A percentile compares a stretch with the other conserved stretches of the same genome.
These are phyloP conservation scores for Pogonomyrmex californicus DNA, from an alignment of 1,140 invertebrate genomes.

Conservation along the genomic window DNA sequence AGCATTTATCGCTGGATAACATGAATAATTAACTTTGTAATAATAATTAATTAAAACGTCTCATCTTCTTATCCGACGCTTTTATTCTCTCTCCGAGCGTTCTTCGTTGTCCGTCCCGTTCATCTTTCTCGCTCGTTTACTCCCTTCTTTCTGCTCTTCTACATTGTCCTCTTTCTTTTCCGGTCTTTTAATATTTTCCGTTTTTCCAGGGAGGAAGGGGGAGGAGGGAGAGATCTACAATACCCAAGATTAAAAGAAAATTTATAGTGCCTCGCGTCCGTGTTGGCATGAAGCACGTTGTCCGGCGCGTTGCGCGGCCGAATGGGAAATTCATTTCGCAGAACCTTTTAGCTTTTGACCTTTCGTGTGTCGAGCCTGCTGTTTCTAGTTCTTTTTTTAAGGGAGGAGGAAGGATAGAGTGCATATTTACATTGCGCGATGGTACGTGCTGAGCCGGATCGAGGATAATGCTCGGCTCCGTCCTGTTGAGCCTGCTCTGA, in stretches of 20 bases:
- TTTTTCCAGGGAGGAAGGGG: slow-evolving; percentile 51
- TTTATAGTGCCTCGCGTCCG: slow-evolving; percentile 78
- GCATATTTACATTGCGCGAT: slow-evolving; percentile 51
- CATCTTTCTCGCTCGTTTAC: slow-evolving; percentile 24
- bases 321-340: slow-evolving; percentile 79
- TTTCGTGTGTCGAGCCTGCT: slow-evolving; percentile 58
- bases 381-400: slow-evolving; percentile 27
- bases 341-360: slow-evolving; percentile 79
- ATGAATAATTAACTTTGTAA: slow-evolving; percentile 73
- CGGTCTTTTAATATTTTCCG: slow-evolving; percentile 78
- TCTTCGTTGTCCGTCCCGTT: slow-evolving; percentile 5
- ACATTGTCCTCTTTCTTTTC: slow-evolving; percentile 24
- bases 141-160: slow-evolving; percentile 20
- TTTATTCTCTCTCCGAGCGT: slow-evolving; percentile 50
- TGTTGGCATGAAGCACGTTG: slow-evolving; percentile 38
- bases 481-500: slow-evolving; percentile 51
- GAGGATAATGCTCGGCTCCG: slow-evolving; percentile 53
- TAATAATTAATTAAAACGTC: slow-evolving; percentile 77
- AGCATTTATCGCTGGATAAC: slow-evolving; percentile 27
- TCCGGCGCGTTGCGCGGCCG: slow-evolving; percentile 60
- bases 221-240: slow-evolving; percentile 57
- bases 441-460: slow-evolving; percentile 42
- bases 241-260: slow-evolving; percentile 83
- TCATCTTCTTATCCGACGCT: slow-evolving; percentile 55
- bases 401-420: neutral